Evolutionary conservation across 2,113 vertebrate species (phyloP).

Genomic region (cattle (Bos taurus)): DNA sequence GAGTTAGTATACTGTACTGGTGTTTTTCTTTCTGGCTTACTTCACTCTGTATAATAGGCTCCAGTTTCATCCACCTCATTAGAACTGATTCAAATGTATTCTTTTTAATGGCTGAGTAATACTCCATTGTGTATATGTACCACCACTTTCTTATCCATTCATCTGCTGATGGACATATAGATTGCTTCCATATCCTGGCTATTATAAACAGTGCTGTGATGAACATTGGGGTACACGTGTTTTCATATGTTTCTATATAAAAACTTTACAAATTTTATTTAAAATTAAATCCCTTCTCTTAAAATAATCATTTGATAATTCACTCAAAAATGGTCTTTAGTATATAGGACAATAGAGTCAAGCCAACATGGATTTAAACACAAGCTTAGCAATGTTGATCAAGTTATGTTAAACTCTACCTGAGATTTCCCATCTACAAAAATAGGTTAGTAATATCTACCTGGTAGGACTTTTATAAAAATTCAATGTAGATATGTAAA

Average conservation of each 20-base stretch:
- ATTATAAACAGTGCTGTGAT: too few species aligned
- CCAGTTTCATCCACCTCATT: too few species aligned
- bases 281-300: neutral
- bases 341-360: neutral
- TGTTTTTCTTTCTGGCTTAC: too few species aligned
- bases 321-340: neutral
- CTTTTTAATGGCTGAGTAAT: too few species aligned
- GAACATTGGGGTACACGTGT: too few species aligned
- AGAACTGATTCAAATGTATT: too few species aligned
- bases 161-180: too few species aligned
- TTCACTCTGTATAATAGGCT: too few species aligned
- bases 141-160: too few species aligned
- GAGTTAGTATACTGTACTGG: too few species aligned
- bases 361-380: neutral
- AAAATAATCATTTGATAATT: neutral
- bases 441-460: neutral
- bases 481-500: neutral
- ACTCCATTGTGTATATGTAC: too few species aligned
- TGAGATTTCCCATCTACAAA: neutral
- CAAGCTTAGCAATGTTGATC: neutral
- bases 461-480: neutral
- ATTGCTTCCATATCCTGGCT: too few species aligned
- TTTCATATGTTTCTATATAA: neutral
- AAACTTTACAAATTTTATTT: neutral
- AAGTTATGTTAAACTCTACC: neutral